Conservation (phyloP, 2,888 invertebrate genomes). For the Heliconius hortense region DNA sequence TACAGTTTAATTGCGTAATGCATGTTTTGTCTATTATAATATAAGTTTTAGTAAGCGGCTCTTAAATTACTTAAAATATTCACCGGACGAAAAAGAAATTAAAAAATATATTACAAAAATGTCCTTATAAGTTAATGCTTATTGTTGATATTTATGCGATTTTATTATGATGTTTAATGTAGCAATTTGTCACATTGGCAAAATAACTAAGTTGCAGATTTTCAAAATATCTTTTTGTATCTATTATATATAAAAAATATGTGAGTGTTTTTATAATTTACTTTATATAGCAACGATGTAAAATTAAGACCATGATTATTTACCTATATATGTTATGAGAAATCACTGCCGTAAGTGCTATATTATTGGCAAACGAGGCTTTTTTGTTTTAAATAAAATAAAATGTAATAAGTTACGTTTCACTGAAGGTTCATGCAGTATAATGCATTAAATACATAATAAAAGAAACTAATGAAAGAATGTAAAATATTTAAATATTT, state of each 20-base stretch:
- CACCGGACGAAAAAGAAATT: not conserved
- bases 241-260: not conserved
- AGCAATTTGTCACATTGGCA: too few species aligned
- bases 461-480: not conserved
- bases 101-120: not conserved
- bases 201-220: too few species aligned
- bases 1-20: not conserved
- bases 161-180: too few species aligned
- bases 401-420: too few species aligned
- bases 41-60: not conserved
- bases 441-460: not conserved
- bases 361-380: not conserved
- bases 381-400: not conserved
- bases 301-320: too few species aligned
- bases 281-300: not conserved
- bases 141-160: too few species aligned
- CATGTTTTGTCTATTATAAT: not conserved
- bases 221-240: too few species aligned
- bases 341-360: not conserved
- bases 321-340: too few species aligned
- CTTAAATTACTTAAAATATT: not conserved
- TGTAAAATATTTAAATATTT: not conserved
- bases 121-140: too few species aligned
- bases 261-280: not conserved
- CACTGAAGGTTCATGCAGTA: too few species aligned